Conservation (phyloP, 1,140 invertebrate genomes). For the Leptopilina boulardi region DNA sequence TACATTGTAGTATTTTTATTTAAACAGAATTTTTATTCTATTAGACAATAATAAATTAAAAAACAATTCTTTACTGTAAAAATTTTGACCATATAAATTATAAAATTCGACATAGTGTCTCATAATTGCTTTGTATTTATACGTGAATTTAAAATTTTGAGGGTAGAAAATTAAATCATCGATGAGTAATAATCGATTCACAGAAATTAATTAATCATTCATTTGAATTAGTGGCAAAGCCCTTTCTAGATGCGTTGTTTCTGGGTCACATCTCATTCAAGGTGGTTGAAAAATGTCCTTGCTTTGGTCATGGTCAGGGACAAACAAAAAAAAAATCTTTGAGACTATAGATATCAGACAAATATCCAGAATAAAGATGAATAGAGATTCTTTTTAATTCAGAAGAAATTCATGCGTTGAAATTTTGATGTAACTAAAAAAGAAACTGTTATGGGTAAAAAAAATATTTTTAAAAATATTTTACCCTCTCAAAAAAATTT, state of each 20-base stretch:
- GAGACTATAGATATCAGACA: background rate
- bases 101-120: no score
- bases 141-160: background rate
- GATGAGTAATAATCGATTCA: background rate
- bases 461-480: no score
- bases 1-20: no score
- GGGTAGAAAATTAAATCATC: background rate
- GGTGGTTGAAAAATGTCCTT: conserved; percentile 39
- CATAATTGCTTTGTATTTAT: no score
- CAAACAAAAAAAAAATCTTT: background rate
- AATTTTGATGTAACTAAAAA: no score
- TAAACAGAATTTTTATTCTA: no score
- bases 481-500: no score
- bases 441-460: no score
- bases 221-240: background rate
- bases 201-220: background rate
- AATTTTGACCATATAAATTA: no score
- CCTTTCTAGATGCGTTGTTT: background rate
- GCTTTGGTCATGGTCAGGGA: conserved; percentile 55
- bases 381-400: background rate
- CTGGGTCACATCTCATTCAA: conserved; percentile 37
- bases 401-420: background rate
- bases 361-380: no score
- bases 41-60: no score
- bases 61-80: no score